Conservation (phyloP, 2,113 vertebrate species). For the Rhegmatorhina hoffmannsi region DNA sequence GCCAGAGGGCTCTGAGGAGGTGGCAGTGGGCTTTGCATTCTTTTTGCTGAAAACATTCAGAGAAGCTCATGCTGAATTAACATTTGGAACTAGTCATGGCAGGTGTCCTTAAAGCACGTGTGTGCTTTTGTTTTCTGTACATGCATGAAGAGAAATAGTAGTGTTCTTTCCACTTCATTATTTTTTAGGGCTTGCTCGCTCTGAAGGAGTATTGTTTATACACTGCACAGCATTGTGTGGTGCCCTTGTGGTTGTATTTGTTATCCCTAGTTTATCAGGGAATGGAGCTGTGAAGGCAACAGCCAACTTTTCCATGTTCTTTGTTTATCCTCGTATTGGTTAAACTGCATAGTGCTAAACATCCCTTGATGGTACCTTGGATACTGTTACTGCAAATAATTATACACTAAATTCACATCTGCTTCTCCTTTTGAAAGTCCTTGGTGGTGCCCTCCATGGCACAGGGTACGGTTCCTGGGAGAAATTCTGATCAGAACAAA, state of each 20-base stretch:
- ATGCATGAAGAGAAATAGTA: background rate
- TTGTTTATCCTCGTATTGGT: background rate
- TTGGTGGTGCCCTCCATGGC: conserved; percentile 3
- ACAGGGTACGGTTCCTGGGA: background rate
- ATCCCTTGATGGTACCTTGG: background rate
- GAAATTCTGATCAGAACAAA: background rate
- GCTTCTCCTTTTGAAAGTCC: background rate
- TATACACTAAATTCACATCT: background rate
- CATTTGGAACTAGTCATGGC: background rate
- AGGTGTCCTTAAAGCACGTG: too few relatives aligned
- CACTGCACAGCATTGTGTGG: background rate
- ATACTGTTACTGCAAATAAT: background rate
- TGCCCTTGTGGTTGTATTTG: background rate
- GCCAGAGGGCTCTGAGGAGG: too few relatives aligned
- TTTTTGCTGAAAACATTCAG: background rate
- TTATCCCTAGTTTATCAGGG: background rate
- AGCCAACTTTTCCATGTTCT: background rate
- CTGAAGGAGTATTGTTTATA: background rate
- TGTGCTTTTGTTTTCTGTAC: background rate
- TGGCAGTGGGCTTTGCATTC: background rate
- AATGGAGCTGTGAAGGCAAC: background rate
- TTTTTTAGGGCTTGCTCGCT: background rate
- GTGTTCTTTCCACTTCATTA: background rate
- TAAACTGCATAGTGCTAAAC: background rate
- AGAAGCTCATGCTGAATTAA: background rate